Evolutionary conservation across 2,113 vertebrate species (phyloP), one percentile per base, ranked within the genome.

Genomic region (Hypomesus transpacificus): DNA sequence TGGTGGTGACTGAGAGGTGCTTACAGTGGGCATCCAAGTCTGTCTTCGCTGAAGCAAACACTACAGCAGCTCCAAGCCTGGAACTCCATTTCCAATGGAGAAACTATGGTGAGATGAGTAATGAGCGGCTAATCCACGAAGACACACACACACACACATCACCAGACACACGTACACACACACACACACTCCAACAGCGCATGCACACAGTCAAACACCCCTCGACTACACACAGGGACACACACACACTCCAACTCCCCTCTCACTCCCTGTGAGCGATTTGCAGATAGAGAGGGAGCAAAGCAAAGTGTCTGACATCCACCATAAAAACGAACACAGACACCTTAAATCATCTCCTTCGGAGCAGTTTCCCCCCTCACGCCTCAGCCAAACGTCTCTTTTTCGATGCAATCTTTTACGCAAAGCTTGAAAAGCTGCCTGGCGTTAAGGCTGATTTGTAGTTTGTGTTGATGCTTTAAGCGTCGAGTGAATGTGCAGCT

Each of bases 311-410:
- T 34, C 64, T 70, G 69, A 85, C 79, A 75, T 63, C 3, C 22
- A 1, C 21, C 76, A 71, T 81, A 83, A 74, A 82, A 85, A 77
- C 77, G 69, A 68, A 66, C 9, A 51, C 31, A 83, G 73, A 76
- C 60, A 73, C 74, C 68, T 82, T 82, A 74, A 79, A 81, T 87
- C 73, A 74, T 75, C 66, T 71, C 53, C 65, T 70, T 71, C 34
- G 34, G 16, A 62, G 76, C 5, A 68, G 60, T 66, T 74, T 26
- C 74, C 73, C 39, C 75, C 61, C 64, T 70, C 71, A 68, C 24
- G 63, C 21, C 3, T 70, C 71, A 77, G 81, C 80, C 84, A 87
- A 87, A 82, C 81, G 77, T 82, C 69, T 80, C 20, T 66, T 83
- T 59, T 50, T 78, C 11, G 20, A 6, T 75, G 75, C 69, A 75